Percentiles rank a stretch among this genome's conserved stretches.
These are phyloP conservation scores for Zapornia atra DNA, from an alignment of 2,113 vertebrate genomes.

Conservation along the genomic window DNA sequence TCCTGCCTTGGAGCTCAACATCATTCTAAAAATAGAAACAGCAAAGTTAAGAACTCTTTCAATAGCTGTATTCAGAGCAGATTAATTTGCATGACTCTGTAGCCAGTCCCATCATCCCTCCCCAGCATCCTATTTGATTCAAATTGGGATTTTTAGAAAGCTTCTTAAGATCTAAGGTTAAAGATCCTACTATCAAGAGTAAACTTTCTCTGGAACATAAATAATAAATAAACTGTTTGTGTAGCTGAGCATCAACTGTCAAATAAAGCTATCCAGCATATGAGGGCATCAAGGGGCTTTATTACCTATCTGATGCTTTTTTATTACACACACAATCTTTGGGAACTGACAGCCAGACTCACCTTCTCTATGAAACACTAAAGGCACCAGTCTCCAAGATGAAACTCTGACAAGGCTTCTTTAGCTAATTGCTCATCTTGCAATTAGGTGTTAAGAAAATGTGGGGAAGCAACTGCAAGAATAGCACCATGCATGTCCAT, in stretches of 20 bases:
- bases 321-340: background rate
- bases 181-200: background rate
- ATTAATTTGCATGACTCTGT: background rate
- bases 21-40: background rate
- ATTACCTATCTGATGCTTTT: constrained; percentile 20
- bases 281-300: constrained; percentile 29
- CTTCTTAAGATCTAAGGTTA: background rate
- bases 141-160: background rate
- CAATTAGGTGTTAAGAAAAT: background rate
- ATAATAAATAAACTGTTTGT: background rate
- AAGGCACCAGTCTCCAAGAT: background rate
- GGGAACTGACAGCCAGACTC: background rate
- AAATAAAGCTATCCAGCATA: background rate
- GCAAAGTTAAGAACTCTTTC: background rate
- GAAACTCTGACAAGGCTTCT: background rate
- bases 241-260: constrained; percentile 18
- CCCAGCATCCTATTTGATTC: background rate
- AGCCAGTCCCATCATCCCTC: background rate
- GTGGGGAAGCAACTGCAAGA: background rate
- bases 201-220: background rate
- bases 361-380: background rate
- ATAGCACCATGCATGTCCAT: background rate
- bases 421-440: constrained; percentile 6
- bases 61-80: background rate
- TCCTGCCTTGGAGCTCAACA: background rate